phyloP scores from a whole-genome alignment of 2,797 vertebrate species.

The Phoeniculus purpureus region DNA sequence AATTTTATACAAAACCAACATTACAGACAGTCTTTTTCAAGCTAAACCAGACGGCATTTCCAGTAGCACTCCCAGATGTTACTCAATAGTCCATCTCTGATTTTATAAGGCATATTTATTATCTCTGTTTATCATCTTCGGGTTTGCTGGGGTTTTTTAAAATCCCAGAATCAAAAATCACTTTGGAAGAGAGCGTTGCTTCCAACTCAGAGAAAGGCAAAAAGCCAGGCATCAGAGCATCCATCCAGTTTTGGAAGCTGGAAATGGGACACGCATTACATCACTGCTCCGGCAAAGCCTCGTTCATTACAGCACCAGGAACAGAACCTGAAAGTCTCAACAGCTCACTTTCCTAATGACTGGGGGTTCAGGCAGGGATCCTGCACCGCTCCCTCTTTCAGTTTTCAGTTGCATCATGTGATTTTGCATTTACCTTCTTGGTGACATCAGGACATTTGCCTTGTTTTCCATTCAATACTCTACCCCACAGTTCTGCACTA shows the following conservation, averaged over 20 bases:
- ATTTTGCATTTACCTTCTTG: background rate
- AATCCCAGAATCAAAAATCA: background rate
- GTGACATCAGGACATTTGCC: background rate
- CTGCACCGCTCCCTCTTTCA: background rate
- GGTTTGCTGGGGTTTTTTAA: background rate
- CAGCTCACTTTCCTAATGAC: background rate
- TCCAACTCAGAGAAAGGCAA: background rate
- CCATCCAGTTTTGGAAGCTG: conserved; percentile 1
- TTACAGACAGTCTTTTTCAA: background rate
- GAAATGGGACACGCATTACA: background rate
- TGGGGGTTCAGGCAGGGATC: background rate
- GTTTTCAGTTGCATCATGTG: background rate
- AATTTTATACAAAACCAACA: background rate
- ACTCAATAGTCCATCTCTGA: background rate
- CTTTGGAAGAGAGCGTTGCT: background rate
- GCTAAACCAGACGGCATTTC: background rate
- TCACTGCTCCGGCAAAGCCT: background rate
- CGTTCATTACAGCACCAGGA: background rate
- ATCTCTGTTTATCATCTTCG: background rate
- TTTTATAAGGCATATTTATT: background rate
- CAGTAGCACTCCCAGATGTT: background rate
- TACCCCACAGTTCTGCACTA: background rate
- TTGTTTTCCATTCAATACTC: background rate
- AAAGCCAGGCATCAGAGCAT: background rate
- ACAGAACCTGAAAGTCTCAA: background rate